Conservation (phyloP, 2,797 vertebrate species). For the Megalops cyprinoides region DNA sequence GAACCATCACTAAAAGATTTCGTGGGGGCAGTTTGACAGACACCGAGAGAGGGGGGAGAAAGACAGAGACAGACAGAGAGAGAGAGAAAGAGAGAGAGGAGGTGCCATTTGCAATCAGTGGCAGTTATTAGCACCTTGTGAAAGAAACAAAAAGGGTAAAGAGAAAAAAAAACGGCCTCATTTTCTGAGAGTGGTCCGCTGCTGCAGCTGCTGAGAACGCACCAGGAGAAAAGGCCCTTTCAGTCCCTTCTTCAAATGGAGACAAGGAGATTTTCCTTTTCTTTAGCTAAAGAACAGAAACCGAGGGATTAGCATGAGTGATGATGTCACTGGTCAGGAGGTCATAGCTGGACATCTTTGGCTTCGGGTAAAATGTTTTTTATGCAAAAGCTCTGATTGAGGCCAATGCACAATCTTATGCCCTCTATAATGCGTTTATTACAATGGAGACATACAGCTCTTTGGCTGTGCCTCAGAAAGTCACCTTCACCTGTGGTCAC, state of each 20-base stretch:
- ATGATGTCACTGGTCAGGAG: slow-evolving; percentile 15
- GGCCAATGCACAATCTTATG: neutral
- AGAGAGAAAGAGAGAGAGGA: slow-evolving; percentile 10
- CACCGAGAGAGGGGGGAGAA: neutral
- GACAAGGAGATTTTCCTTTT: slow-evolving; percentile 4
- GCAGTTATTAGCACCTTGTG: slow-evolving; percentile 36
- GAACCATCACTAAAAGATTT: slow-evolving; percentile 40
- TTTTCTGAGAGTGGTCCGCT: slow-evolving; percentile 2
- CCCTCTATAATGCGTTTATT: too few species aligned
- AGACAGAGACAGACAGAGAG: too few species aligned
- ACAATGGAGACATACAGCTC: too few species aligned
- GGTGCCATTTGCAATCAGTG: slow-evolving; percentile 26
- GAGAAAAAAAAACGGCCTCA: neutral
- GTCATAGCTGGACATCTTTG: slow-evolving; percentile 1
- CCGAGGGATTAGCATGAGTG: neutral
- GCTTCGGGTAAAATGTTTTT: neutral
- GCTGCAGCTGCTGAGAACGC: neutral
- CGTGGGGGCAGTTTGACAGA: slow-evolving; percentile 8
- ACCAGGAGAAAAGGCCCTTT: slow-evolving; percentile 23
- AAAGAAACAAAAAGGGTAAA: slow-evolving; percentile 19
- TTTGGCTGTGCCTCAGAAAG: too few species aligned
- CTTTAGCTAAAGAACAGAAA: slow-evolving; percentile 9
- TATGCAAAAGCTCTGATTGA: neutral
- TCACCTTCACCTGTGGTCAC: too few species aligned
- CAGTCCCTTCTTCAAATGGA: neutral